Conservation (phyloP, 2,888 invertebrate species). For the Ditula angustiorana region DNA sequence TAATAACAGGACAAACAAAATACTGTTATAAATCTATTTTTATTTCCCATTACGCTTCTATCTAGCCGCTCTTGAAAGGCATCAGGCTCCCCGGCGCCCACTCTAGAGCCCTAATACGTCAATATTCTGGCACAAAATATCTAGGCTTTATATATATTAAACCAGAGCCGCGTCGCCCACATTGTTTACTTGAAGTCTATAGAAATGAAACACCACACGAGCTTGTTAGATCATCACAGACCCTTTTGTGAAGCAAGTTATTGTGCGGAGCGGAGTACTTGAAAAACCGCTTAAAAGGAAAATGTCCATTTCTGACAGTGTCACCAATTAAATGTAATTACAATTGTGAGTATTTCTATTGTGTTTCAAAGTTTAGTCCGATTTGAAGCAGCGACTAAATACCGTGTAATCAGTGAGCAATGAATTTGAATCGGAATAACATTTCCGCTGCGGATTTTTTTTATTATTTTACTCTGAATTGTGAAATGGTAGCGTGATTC, state of each 20-base stretch:
- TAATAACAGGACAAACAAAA: constrained; percentile 15
- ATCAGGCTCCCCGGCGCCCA: constrained; percentile 60
- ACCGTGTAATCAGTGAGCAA: constrained; percentile 60
- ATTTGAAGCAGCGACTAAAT: constrained; percentile 55
- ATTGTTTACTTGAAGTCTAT: constrained; percentile 19
- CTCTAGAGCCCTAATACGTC: constrained; percentile 45
- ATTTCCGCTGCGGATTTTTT: constrained; percentile 51
- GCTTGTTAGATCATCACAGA: constrained; percentile 9
- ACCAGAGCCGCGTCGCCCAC: constrained; percentile 17
- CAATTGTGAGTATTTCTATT: constrained; percentile 58
- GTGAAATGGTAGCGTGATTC: constrained; percentile 21
- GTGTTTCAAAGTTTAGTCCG: constrained; percentile 53
- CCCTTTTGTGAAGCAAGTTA: constrained; percentile 15
- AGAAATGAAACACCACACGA: constrained; percentile 25
- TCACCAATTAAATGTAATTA: constrained; percentile 66
- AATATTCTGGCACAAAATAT: constrained; percentile 41
- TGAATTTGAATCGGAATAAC: constrained; percentile 53
- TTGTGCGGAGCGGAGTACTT: constrained; percentile 13
- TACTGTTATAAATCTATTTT: constrained; percentile 25
- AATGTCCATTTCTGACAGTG: constrained; percentile 50
- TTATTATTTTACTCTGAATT: constrained; percentile 42
- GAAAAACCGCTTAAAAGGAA: constrained; percentile 34
- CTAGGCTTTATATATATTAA: constrained; percentile 30
- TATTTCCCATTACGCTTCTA: constrained; percentile 38
- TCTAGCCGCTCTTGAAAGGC: constrained; percentile 56